Percentiles rank a stretch among this genome's conserved stretches.
Evolutionary conservation across 1,140 invertebrate genomes (phyloP).

Genomic region (Gerris buenoi): DNA sequence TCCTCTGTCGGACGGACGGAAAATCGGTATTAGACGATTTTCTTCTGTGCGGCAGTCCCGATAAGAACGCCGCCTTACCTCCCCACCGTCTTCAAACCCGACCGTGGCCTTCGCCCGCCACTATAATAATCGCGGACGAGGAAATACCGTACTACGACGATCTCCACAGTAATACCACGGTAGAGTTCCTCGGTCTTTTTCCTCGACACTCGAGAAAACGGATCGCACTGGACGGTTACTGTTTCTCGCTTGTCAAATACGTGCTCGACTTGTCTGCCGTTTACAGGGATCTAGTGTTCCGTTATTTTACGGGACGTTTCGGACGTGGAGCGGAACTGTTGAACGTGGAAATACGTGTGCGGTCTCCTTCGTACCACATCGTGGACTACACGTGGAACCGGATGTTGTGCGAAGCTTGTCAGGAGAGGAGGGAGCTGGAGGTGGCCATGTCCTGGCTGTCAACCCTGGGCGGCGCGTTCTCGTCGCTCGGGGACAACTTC

Average conservation of each 20-base stretch:
- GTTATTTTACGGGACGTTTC: not conserved
- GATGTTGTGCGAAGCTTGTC: slow-evolving; percentile 13
- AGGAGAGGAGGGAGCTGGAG: slow-evolving; percentile 59
- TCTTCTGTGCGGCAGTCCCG: no score
- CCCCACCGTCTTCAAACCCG: no score
- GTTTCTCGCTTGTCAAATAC: not conserved
- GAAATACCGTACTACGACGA: no score
- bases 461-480: slow-evolving; percentile 89
- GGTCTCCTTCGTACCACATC: not conserved
- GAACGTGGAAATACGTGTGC: not conserved
- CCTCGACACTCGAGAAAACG: no score
- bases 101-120: no score
- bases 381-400: slow-evolving; percentile 12
- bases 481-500: slow-evolving; percentile 75
- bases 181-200: no score
- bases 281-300: not conserved
- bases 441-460: slow-evolving; percentile 84
- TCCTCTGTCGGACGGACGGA: no score
- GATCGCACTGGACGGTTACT: not conserved
- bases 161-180: no score
- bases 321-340: not conserved
- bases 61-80: no score
- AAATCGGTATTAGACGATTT: no score
- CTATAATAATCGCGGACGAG: no score
- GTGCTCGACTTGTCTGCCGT: not conserved